These are phyloP conservation scores for Acleris emargana DNA, from an alignment of 2,888 invertebrate species.

Conservation along the genomic window DNA sequence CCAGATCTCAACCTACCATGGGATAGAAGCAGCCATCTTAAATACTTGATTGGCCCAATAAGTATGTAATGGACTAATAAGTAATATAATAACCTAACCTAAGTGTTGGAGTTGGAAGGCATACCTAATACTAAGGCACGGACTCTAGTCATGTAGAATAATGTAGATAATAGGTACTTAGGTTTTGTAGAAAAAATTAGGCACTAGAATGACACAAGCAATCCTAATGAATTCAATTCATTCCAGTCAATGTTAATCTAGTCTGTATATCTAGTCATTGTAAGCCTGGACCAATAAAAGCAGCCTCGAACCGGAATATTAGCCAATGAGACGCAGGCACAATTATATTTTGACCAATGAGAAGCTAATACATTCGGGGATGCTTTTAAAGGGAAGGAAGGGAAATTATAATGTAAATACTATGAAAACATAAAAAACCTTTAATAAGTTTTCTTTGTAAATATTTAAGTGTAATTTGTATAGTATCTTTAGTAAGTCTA, in stretches of 20 bases:
- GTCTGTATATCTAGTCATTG: conserved; percentile 32
- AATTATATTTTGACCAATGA: neutral
- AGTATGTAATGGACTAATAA: too few species aligned
- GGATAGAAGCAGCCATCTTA: too few species aligned
- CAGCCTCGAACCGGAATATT: neutral
- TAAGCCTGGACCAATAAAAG: neutral
- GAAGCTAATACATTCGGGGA: too few species aligned
- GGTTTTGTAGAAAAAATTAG: conserved; percentile 23
- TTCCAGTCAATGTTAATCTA: conserved; percentile 29
- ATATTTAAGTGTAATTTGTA: too few species aligned
- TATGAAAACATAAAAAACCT: too few species aligned
- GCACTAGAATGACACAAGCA: conserved; percentile 26
- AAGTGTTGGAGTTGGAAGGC: too few species aligned
- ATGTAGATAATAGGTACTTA: conserved; percentile 15
- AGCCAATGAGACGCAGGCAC: neutral
- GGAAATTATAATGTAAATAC: too few species aligned
- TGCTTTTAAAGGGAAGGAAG: neutral
- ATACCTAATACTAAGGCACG: neutral
- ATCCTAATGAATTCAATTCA: conserved; percentile 36
- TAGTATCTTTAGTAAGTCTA: too few species aligned
- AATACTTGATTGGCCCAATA: too few species aligned
- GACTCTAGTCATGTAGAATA: conserved; percentile 23
- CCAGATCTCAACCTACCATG: too few species aligned
- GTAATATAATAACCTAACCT: too few species aligned
- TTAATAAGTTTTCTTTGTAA: too few species aligned